phyloP scores from a whole-genome alignment of 2,797 vertebrate genomes.

The Myotis myotis region DNA sequence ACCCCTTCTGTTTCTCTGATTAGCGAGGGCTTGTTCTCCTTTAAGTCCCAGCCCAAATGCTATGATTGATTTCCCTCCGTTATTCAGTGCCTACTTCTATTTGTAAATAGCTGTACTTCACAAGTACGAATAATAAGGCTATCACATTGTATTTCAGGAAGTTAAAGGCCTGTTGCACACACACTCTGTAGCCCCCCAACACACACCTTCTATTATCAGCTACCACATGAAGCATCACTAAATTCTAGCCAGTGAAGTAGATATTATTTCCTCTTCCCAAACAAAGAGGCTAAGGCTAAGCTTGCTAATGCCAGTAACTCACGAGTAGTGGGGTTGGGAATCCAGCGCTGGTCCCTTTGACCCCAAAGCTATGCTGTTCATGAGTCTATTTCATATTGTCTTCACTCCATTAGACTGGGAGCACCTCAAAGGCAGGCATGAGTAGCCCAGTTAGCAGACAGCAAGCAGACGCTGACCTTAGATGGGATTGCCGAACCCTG shows the following conservation, averaged over 20 bases:
- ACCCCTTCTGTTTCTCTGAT: background rate
- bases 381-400: background rate
- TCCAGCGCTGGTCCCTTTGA: background rate
- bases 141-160: background rate
- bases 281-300: background rate
- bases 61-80: background rate
- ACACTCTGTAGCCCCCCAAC: no score
- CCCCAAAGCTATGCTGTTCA: background rate
- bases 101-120: background rate
- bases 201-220: background rate
- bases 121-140: background rate
- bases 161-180: background rate
- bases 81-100: background rate
- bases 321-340: background rate
- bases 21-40: background rate
- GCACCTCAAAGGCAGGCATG: background rate
- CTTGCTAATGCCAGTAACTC: background rate
- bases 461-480: background rate
- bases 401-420: background rate
- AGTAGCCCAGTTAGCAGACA: background rate
- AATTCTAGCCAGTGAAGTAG: background rate
- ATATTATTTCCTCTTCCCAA: background rate
- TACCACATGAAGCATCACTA: background rate
- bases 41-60: background rate
- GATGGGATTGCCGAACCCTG: background rate